phyloP scores from a whole-genome alignment of 2,888 invertebrate species.

The Zootermopsis nevadensis region DNA sequence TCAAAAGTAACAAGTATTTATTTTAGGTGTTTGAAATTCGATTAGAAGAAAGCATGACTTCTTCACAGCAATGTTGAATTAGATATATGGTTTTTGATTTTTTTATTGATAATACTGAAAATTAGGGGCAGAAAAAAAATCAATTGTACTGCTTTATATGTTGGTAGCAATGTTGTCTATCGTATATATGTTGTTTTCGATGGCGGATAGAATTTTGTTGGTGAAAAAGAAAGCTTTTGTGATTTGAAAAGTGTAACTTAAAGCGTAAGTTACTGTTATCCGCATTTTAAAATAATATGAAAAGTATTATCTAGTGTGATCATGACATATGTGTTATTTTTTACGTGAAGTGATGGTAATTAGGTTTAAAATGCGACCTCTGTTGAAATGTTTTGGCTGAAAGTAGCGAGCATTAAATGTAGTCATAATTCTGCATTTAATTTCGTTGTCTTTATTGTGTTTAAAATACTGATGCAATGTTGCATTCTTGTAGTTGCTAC shows the following conservation, averaged over 20 bases:
- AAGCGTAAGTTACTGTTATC: slow-evolving; percentile 22
- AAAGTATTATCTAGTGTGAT: neutral
- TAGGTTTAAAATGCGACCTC: neutral
- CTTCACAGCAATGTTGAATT: too few relatives aligned
- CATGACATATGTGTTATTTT: neutral
- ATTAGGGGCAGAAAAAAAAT: neutral
- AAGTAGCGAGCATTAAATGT: neutral
- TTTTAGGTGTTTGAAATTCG: too few relatives aligned
- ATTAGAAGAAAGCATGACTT: too few relatives aligned
- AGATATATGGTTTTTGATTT: too few relatives aligned
- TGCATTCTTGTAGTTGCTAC: too few relatives aligned
- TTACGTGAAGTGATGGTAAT: neutral
- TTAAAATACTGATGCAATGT: too few relatives aligned
- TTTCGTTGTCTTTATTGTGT: neutral
- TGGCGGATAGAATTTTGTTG: slow-evolving; percentile 43
- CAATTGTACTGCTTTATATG: slow-evolving; percentile 9
- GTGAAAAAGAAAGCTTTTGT: slow-evolving; percentile 41
- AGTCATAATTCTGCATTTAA: neutral
- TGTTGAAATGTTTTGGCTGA: slow-evolving; percentile 19
- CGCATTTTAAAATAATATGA: neutral
- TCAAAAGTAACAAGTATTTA: too few relatives aligned
- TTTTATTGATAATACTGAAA: too few relatives aligned
- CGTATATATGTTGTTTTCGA: slow-evolving; percentile 47
- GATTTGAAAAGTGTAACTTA: slow-evolving; percentile 4
- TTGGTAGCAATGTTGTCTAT: slow-evolving; percentile 37